Base-by-base conservation (phyloP, 2,888 invertebrate species). In the Carpatolechia fugitivella region DNA sequence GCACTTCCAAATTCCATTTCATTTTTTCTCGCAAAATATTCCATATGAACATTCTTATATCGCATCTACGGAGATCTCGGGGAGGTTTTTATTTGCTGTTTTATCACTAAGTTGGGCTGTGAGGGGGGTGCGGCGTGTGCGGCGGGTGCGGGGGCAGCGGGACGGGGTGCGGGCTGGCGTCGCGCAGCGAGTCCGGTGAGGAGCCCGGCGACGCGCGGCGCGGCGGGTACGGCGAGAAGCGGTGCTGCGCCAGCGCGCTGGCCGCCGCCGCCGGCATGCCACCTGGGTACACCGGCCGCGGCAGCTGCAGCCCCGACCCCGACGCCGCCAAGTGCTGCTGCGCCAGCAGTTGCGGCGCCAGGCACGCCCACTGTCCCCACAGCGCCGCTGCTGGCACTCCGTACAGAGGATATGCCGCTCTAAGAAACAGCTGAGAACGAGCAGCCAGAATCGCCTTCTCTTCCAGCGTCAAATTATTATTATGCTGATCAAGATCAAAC, bases 401-500 rank as follows among this genome's bases (percentile, higher is more conserved):
- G 65, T 91, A 90, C 59, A 85, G 68, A 0, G 94, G 94, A 18
- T 94, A 94, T 33, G 93, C 93, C 1, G 94, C 94, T 1, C 95
- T 88, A 51, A 95, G 85, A 64, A 95, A 92, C 68, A 95, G 83
- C 70, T 95, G 95, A 16, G 95, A 95, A 10, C 95, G 89, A 1
- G 95, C 95, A 0, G 95, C 95, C 68, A 95, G 85, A 40, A 95
- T 92, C 1, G 95, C 95, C 69, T 95, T 95, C 78, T 95, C 95
- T 74, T 95, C 95, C 60, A 95, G 76, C 14, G 94, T 94, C 46
- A 95, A 84, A 66, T 94, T 94, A 72, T 93, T 93, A 70, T 93
- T 93, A 70, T 94, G 93, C 57, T 92, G 92, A 63, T 96, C 95
- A 72, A 95, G 85, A 65, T 92, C 93, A 70, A 95, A 94, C 35